Conservation (phyloP, 2,888 invertebrate species). For the Melipona beecheii region DNA sequence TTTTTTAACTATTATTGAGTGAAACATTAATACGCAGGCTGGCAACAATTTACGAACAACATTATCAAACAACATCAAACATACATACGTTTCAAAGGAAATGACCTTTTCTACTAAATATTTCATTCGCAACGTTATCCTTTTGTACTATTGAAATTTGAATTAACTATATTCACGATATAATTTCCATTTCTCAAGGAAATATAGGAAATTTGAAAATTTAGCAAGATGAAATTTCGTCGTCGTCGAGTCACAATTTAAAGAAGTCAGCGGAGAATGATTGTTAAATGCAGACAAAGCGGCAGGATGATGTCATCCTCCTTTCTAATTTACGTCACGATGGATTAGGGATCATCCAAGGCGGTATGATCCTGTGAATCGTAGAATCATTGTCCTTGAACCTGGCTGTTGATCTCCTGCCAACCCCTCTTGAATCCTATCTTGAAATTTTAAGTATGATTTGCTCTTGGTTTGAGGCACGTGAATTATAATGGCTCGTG, state of each 20-base stretch:
- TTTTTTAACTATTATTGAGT: neutral
- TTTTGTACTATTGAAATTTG: no score
- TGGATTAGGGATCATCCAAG: constrained; percentile 50
- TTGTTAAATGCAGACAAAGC: constrained; percentile 29
- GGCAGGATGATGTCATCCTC: constrained; percentile 49
- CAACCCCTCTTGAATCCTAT: constrained; percentile 45
- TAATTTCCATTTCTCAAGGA: no score
- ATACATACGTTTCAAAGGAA: neutral
- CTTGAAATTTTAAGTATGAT: constrained; percentile 9
- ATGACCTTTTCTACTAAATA: neutral
- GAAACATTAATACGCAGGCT: neutral
- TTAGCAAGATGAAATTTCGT: neutral
- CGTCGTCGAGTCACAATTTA: neutral
- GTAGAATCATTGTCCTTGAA: constrained; percentile 72
- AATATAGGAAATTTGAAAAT: no score
- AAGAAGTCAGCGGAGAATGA: constrained; percentile 18
- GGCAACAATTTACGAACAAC: neutral
- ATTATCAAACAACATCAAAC: no score
- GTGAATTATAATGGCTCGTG: neutral
- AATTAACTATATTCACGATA: neutral
- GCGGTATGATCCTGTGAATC: constrained; percentile 37
- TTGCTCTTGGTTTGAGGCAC: neutral
- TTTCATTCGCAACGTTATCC: no score
- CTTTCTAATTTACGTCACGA: constrained; percentile 66
- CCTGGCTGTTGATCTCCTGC: constrained; percentile 55